Conservation (phyloP, 2,113 vertebrate species). For the Sporophila hypoxantha region DNA sequence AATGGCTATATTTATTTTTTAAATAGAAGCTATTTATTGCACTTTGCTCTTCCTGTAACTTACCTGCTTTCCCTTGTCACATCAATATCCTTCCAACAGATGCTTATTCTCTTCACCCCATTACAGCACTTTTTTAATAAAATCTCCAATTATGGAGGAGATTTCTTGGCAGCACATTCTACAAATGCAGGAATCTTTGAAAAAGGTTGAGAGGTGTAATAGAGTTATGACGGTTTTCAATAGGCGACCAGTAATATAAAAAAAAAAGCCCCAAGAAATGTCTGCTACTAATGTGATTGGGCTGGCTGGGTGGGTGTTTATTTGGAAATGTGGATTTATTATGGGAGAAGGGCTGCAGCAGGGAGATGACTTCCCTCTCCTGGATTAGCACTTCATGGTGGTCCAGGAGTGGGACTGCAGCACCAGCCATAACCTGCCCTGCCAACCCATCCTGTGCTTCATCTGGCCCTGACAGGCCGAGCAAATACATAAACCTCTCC, state of each 20-base stretch:
- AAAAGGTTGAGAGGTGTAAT: neutral
- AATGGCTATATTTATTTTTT: slow-evolving; percentile 1
- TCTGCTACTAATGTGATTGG: neutral
- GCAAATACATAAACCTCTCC: neutral
- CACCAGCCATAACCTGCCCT: rapidly evolving
- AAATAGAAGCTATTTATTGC: neutral
- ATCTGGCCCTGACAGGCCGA: rapidly evolving
- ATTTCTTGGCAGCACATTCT: neutral
- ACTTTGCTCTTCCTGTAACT: slow-evolving; percentile 8
- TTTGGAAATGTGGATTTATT: neutral
- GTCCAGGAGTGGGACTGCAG: neutral
- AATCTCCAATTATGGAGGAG: neutral
- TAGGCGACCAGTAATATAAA: neutral
- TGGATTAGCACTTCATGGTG: neutral
- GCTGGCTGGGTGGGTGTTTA: neutral
- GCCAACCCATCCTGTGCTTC: neutral
- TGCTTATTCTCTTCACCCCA: neutral
- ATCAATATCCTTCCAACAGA: neutral
- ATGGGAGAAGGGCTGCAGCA: neutral
- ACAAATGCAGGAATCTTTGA: neutral
- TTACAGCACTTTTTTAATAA: neutral
- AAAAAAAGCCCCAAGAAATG: neutral
- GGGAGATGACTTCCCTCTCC: neutral
- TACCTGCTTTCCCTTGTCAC: neutral
- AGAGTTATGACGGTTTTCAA: neutral